Conservation (phyloP, 1,140 invertebrate species). For the Archivesica marissinica region DNA sequence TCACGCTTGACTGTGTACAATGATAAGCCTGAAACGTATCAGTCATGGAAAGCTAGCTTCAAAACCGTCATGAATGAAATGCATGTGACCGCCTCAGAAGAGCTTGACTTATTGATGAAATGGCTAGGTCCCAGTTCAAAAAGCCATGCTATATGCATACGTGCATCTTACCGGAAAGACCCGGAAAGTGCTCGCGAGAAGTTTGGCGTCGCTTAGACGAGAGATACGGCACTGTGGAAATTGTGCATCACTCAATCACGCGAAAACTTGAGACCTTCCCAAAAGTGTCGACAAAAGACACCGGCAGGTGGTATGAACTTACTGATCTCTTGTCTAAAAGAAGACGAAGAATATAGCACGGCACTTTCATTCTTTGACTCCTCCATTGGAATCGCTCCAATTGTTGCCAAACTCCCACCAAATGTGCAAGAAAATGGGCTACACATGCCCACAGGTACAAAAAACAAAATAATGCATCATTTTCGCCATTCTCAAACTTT, state of each 20-base stretch:
- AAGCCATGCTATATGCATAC: slow-evolving; percentile 28
- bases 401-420: slow-evolving; percentile 61
- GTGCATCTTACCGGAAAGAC: slow-evolving; percentile 2
- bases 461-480: slow-evolving; percentile 30
- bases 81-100: background rate
- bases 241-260: slow-evolving; percentile 30
- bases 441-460: slow-evolving; percentile 57
- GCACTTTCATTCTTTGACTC: slow-evolving; percentile 62
- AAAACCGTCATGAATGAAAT: slow-evolving; percentile 38
- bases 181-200: background rate
- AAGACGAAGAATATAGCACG: slow-evolving; percentile 24
- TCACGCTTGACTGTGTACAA: too few species aligned
- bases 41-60: slow-evolving; percentile 55
- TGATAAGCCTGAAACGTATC: slow-evolving; percentile 53
- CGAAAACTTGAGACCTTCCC: slow-evolving; percentile 48
- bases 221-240: slow-evolving; percentile 53
- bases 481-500: slow-evolving; percentile 63
- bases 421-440: slow-evolving; percentile 65
- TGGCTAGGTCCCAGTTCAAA: slow-evolving; percentile 39
- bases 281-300: slow-evolving; percentile 44
- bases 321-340: slow-evolving; percentile 59
- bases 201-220: slow-evolving; percentile 64
- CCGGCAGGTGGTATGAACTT: slow-evolving; percentile 53
- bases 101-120: slow-evolving; percentile 60
- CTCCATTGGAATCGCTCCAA: slow-evolving; percentile 53